Conservation (phyloP, 2,113 vertebrate species). For the Henicopernis longicauda region DNA sequence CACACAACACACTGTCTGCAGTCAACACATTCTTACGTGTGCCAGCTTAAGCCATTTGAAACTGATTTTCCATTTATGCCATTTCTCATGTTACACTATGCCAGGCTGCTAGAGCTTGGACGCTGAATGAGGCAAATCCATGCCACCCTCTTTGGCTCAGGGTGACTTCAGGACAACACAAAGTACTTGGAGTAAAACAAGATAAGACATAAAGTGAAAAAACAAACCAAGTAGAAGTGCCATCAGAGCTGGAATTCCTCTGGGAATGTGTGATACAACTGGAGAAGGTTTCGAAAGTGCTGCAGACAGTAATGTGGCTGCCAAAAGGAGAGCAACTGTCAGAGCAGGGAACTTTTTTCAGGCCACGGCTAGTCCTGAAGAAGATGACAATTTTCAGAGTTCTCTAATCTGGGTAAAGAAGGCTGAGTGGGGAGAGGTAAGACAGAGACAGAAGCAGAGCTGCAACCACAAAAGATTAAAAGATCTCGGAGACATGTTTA, state of each 20-base stretch:
- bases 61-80: conserved; percentile 46
- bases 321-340: conserved; percentile 29
- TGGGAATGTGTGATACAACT: conserved; percentile 15
- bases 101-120: background rate
- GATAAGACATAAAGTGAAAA: conserved; percentile 18
- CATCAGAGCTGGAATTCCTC: background rate
- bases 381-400: background rate
- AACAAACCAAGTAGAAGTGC: background rate
- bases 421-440: background rate
- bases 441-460: background rate
- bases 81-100: conserved; percentile 10
- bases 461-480: background rate
- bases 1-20: conserved; percentile 8
- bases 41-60: conserved; percentile 8
- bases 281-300: conserved; percentile 3
- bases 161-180: conserved; percentile 46
- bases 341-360: background rate
- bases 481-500: background rate
- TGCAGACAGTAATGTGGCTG: background rate
- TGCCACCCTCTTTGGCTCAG: conserved; percentile 3
- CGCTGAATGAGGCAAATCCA: conserved; percentile 16
- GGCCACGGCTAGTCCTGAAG: background rate
- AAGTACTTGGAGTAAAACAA: conserved; percentile 14
- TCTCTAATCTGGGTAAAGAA: background rate
- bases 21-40: background rate